Evolutionary conservation across 2,797 vertebrate species (phyloP), one percentile per base, ranked within the genome.

Genomic region (Fistularia commersonii): DNA sequence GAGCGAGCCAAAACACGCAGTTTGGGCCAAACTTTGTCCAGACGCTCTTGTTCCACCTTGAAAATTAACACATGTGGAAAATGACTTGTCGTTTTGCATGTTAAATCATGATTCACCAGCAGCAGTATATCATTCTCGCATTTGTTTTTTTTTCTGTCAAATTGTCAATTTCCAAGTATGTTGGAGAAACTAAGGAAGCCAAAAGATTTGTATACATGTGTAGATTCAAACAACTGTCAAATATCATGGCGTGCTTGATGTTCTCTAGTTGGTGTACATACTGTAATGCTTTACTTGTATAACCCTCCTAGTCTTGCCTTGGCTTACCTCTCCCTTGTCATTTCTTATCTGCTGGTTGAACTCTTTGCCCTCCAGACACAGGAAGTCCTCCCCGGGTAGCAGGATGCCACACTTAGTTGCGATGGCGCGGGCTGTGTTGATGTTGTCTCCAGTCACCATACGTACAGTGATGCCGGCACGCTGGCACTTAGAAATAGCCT

Each of bases 371-470:
- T 99, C 96, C 70, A 99, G 37, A 73, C 93, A 97, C 76, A 98
- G 66, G 83, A 97, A 98, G 61, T 98, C 95, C 43, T 98, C 95
- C 3, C 90, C 90, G 0, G 95, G 93, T 68, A 85, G 84, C 75
- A 99, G 76, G 79, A 99, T 98, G 73, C 96, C 95, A 41, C 97
- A 98, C 80, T 98, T 98, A 69, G 92, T 93, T 51, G 97, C 95
- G 0, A 99, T 99, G 83, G 97, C 96, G 0, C 96, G 92, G 13
- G 97, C 97, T 0, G 97, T 99, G 85, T 98, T 98, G 87, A 99
- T 93, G 74, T 99, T 99, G 88, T 99, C 97, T 15, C 97, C 97
- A 0, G 97, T 99, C 56, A 99, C 96, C 97, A 99, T 99, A 6
- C 97, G 90, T 1, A 99, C 96, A 0, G 95, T 98, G 79, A 99